Evolutionary conservation across 2,888 invertebrate genomes (phyloP), one percentile per base, ranked within the genome.

Genomic region (Dastarcus helophoroides): DNA sequence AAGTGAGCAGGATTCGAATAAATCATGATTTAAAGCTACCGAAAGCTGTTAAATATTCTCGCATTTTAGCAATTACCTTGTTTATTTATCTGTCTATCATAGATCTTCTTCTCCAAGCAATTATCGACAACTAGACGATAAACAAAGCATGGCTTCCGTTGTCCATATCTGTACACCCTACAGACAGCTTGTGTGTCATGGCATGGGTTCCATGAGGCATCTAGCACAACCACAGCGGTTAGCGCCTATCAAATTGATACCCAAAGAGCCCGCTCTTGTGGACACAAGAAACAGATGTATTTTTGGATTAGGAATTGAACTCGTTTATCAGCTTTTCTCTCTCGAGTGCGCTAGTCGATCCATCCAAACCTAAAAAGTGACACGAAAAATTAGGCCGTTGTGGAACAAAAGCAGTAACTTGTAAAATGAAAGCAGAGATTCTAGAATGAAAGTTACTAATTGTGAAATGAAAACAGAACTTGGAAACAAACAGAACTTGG

Each of bases 131-230:
- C 93, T 36, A 98, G 73, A 22, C 97, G 76, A 59, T 97, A 98
- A 3, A 98, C 91, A 58, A 83, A 94, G 50, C 94, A 94, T 0
- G 82, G 83, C 53, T 93, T 95, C 49, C 74, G 73, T 60, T 98
- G 97, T 0, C 97, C 97, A 54, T 94, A 95, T 49, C 84, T 72
- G 57, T 90, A 91, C 22, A 97, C 93, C 44, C 97, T 69, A 58
- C 97, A 97, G 8, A 98, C 94, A 15, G 97, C 97, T 66, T 91
- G 91, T 0, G 90, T 89, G 55, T 95, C 95, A 53, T 98, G 97
- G 54, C 97, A 97, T 2, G 97, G 97, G 66, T 98, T 98, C 95
- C 97, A 98, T 21, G 91, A 93, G 8, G 97, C 95, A 60, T 98
- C 98, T 52, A 97, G 83, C 27, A 98, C 93, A 22, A 95, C 83